A percentile compares a stretch with the other conserved stretches of the same genome.
These are phyloP conservation scores for Pristionchus maxplancki DNA, from an alignment of 2,888 invertebrate species.

Conservation along the genomic window DNA sequence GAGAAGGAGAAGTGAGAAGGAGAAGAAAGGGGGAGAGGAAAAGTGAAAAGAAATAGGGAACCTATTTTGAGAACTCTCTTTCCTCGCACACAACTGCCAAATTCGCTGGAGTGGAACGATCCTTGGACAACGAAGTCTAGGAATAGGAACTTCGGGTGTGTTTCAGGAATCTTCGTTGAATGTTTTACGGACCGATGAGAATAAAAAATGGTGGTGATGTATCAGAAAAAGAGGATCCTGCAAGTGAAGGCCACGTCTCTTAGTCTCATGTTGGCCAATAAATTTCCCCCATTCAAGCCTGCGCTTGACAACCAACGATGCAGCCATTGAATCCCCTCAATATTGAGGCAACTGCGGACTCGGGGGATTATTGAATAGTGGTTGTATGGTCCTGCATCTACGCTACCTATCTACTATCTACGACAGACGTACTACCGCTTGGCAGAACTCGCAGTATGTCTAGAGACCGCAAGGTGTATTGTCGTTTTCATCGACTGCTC, in stretches of 20 bases:
- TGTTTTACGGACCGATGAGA: background rate
- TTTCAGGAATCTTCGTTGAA: background rate
- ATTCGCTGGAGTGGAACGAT: background rate
- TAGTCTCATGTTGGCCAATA: background rate
- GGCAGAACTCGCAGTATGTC: too few species aligned
- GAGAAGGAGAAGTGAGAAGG: background rate
- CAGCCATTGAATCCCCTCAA: too few species aligned
- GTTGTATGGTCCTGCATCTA: too few species aligned
- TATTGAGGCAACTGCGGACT: too few species aligned
- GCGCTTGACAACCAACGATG: background rate
- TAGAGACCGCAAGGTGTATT: too few species aligned
- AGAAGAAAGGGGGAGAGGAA: constrained; percentile 6
- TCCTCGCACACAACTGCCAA: background rate
- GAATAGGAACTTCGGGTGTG: background rate
- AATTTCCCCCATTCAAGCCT: background rate
- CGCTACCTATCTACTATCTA: too few species aligned
- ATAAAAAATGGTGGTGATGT: background rate
- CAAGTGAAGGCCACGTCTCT: background rate
- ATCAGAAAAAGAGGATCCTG: background rate
- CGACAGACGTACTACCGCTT: too few species aligned
- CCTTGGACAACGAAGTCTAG: background rate
- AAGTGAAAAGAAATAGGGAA: background rate
- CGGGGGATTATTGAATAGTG: too few species aligned
- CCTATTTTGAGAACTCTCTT: background rate
- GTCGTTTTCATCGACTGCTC: too few species aligned